phyloP scores from a whole-genome alignment of 2,888 invertebrate species.

The Callyntrura sp. region DNA sequence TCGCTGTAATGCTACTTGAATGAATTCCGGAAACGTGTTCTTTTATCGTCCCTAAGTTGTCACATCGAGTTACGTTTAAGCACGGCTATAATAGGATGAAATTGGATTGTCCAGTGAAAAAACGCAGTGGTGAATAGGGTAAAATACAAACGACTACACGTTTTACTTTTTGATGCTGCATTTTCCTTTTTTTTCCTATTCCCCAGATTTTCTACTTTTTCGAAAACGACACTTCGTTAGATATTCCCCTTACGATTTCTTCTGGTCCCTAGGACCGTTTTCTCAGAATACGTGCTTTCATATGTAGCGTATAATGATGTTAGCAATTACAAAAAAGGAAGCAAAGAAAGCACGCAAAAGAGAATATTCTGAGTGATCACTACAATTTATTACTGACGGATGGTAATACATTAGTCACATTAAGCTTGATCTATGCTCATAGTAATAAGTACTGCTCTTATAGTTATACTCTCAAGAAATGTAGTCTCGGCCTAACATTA shows the following conservation, averaged over 20 bases:
- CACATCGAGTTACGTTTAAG: conserved; percentile 66
- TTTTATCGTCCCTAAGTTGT: conserved; percentile 64
- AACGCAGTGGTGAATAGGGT: neutral
- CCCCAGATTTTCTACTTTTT: neutral
- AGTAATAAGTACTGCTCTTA: neutral
- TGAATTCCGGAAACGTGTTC: conserved; percentile 57
- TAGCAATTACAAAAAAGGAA: conserved; percentile 23
- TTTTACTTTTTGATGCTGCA: neutral
- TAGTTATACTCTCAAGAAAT: neutral
- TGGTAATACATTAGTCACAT: conserved; percentile 75
- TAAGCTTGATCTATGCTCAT: conserved; percentile 75
- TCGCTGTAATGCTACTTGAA: neutral
- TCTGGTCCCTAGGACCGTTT: neutral
- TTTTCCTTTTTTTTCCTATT: neutral
- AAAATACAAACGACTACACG: too few relatives aligned
- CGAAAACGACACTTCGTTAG: conserved; percentile 6
- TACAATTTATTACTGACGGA: conserved; percentile 72
- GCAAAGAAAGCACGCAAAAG: conserved; percentile 26
- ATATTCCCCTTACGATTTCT: neutral
- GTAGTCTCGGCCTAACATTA: neutral
- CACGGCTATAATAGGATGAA: conserved; percentile 43
- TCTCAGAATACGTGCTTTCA: neutral
- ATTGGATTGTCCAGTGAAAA: conserved; percentile 63
- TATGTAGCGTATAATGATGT: neutral
- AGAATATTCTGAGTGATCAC: conserved; percentile 59